Evolutionary conservation across 2,797 vertebrate species (phyloP).

Genomic region (Okamejei kenojei): DNA sequence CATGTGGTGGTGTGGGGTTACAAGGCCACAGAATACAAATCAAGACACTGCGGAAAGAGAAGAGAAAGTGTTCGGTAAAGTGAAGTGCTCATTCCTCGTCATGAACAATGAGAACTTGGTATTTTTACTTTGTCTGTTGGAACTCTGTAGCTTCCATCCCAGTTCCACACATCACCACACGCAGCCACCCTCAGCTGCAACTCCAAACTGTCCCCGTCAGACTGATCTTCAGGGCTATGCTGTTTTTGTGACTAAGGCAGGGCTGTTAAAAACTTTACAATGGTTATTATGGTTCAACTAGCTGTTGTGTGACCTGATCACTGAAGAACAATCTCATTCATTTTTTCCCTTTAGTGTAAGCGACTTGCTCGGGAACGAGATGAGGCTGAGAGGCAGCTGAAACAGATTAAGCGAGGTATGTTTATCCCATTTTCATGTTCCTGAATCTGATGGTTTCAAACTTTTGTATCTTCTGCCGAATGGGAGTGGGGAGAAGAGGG

Average conservation of each 20-base stretch:
- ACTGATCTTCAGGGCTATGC: neutral
- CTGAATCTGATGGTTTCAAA: too few species aligned
- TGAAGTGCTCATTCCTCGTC: neutral
- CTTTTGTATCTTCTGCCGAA: too few species aligned
- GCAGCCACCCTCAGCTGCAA: neutral
- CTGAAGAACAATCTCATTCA: slow-evolving; percentile 39
- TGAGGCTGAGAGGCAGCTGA: slow-evolving; percentile 67
- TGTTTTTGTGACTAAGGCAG: neutral
- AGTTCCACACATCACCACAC: too few species aligned
- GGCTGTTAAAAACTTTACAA: neutral
- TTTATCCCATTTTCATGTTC: neutral
- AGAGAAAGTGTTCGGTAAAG: neutral
- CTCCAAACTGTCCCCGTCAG: neutral
- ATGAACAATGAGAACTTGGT: neutral
- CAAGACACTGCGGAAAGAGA: neutral
- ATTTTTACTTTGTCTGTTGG: too few species aligned
- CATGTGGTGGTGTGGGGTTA: neutral
- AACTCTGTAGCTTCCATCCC: neutral
- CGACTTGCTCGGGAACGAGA: slow-evolving; percentile 62
- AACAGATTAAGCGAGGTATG: slow-evolving; percentile 72
- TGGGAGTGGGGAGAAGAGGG: too few species aligned
- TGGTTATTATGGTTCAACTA: neutral
- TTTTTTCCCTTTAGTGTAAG: slow-evolving; percentile 51
- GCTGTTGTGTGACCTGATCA: slow-evolving; percentile 40
- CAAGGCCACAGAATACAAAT: neutral